A percentile compares a stretch with the other conserved stretches of the same genome.
These are phyloP conservation scores for Pedionomus torquatus DNA, from an alignment of 2,113 vertebrate species.

Conservation along the genomic window DNA sequence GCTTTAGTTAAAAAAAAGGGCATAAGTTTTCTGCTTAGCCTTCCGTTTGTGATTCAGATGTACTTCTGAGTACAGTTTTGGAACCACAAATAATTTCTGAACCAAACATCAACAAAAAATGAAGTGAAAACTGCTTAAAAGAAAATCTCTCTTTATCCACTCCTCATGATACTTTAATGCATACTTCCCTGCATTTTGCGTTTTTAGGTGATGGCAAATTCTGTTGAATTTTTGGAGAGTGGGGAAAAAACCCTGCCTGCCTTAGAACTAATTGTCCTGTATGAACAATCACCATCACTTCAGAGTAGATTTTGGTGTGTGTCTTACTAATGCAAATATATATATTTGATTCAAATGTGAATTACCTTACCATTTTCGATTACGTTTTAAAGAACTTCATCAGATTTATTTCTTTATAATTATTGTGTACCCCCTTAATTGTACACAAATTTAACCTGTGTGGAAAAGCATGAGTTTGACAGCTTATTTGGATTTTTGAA, in stretches of 20 bases:
- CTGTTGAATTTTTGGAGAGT: background rate
- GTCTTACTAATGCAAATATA: background rate
- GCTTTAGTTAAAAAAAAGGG: background rate
- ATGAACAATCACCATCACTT: background rate
- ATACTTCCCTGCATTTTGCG: background rate
- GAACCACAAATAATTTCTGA: background rate
- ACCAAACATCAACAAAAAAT: background rate
- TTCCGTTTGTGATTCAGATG: background rate
- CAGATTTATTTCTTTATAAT: background rate
- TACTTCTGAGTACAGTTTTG: background rate
- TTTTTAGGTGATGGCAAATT: background rate
- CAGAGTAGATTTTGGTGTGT: background rate
- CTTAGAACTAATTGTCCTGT: background rate
- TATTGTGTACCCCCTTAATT: background rate
- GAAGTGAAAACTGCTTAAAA: background rate
- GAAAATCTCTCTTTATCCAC: background rate
- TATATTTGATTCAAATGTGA: background rate
- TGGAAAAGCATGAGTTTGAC: background rate
- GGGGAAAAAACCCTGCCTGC: background rate
- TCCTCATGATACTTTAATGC: background rate
- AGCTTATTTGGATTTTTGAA: background rate
- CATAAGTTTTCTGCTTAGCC: background rate
- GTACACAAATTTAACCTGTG: background rate
- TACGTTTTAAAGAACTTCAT: background rate
- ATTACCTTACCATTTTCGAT: background rate